Evolutionary conservation across 2,113 vertebrate genomes (phyloP).

Genomic region (Spea bombifrons): DNA sequence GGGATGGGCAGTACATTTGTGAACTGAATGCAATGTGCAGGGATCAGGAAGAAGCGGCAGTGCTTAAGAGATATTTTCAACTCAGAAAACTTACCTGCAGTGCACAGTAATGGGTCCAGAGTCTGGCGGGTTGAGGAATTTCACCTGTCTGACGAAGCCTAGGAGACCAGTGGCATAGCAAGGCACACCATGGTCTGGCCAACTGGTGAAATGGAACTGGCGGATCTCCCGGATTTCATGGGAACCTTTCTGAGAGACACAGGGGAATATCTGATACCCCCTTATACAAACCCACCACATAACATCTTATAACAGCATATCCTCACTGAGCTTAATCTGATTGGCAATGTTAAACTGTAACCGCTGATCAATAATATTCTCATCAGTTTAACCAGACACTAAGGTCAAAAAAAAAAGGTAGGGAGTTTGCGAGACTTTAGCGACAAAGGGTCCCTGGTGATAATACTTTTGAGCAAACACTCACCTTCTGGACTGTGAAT

Average conservation of each 20-base stretch:
- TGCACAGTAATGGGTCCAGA: conserved; percentile 91
- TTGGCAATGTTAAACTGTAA: too few species aligned
- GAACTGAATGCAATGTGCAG: too few species aligned
- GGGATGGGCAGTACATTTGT: too few species aligned
- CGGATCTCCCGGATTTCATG: conserved; percentile 95
- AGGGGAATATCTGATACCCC: conserved; percentile 55
- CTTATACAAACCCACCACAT: fast-evolving
- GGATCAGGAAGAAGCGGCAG: too few species aligned
- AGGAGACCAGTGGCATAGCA: conserved; percentile 93
- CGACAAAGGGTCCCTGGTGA: not conserved
- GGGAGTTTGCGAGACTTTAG: too few species aligned
- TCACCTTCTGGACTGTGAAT: conserved; percentile 96
- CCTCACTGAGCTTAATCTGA: too few species aligned
- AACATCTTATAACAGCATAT: fast-evolving
- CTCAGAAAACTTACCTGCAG: conserved; percentile 71
- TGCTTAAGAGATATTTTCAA: not conserved
- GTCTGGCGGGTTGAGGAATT: conserved; percentile 92
- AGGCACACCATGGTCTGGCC: conserved; percentile 95
- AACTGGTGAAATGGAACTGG: conserved; percentile 98
- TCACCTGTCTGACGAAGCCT: conserved; percentile 93
- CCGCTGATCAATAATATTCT: too few species aligned
- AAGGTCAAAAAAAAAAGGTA: too few species aligned
- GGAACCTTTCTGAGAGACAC: conserved; percentile 86
- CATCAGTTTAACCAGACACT: too few species aligned
- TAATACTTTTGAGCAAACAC: conserved; percentile 26